Conservation (phyloP, 2,113 vertebrate genomes). For the Sphyrna mokarran region DNA sequence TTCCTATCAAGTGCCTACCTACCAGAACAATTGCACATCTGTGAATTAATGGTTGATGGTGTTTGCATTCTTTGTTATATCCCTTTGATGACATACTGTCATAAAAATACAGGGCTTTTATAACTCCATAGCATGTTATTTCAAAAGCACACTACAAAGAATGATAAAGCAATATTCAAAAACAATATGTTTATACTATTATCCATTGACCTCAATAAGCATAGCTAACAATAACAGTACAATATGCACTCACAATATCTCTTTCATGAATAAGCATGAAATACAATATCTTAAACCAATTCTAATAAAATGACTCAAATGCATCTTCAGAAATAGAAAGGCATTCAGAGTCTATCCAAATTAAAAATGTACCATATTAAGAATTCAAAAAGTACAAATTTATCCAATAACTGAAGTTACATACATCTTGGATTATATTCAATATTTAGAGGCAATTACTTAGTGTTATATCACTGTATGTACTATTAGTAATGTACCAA, state of each 20-base stretch:
- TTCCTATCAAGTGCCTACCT: neutral
- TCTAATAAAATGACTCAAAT: neutral
- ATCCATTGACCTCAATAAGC: neutral
- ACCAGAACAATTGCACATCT: neutral
- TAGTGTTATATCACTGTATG: neutral
- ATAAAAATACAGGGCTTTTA: neutral
- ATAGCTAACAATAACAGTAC: constrained; percentile 2
- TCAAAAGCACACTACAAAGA: neutral
- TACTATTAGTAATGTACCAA: neutral
- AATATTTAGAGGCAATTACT: neutral
- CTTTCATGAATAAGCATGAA: neutral
- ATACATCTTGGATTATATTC: neutral
- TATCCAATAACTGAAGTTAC: neutral
- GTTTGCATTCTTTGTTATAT: neutral
- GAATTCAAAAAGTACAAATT: neutral
- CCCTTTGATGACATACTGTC: neutral
- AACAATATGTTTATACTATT: constrained; percentile 1
- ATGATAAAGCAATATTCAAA: neutral
- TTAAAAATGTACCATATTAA: neutral
- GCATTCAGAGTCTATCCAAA: neutral
- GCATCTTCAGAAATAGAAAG: neutral
- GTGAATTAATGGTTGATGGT: neutral
- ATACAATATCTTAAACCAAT: neutral
- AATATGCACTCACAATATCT: constrained; percentile 8
- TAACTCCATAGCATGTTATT: neutral